Evolutionary conservation across 2,797 vertebrate species (phyloP), one percentile per base, ranked within the genome.

Genomic region (Trematomus bernacchii): DNA sequence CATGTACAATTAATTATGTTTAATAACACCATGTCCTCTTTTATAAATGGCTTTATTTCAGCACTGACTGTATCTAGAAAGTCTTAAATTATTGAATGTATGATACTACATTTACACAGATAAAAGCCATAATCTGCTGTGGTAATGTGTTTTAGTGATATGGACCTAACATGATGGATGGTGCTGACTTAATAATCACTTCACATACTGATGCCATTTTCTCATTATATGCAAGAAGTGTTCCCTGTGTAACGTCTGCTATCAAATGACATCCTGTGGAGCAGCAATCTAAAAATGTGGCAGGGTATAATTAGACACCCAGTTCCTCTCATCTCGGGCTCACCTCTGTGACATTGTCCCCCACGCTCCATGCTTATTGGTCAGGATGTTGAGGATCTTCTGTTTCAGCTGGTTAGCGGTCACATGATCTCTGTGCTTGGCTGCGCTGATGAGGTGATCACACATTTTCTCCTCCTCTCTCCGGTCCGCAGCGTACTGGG

Each of bases 401-500:
- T 99, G 98, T 77, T 99, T 99, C 80, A 99, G 95, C 85, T 99
- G 98, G 91, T 99, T 99, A 14, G 98, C 98, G 0, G 98, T 99
- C 79, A 99, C 98, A 0, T 99, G 98, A 85, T 99, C 98, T 70
- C 98, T 94, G 91, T 99, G 98, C 78, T 99, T 99, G 2, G 98
- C 97, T 0, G 98, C 98, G 37, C 98, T 98, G 90, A 99, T 99
- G 68, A 99, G 97, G 69, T 99, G 98, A 82, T 99, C 98, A 37
- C 98, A 99, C 98, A 99, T 99, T 92, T 99, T 99, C 87, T 99
- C 98, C 79, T 99, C 98, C 73, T 99, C 98, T 79, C 96, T 95
- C 61, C 98, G 94, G 86, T 99, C 98, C 0, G 97, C 97, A 7
- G 98, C 97, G 21, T 99, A 99, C 87, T 99, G 98, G 46, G 98